Base-by-base conservation (phyloP, 2,888 invertebrate genomes). In the Patella depressa region DNA sequence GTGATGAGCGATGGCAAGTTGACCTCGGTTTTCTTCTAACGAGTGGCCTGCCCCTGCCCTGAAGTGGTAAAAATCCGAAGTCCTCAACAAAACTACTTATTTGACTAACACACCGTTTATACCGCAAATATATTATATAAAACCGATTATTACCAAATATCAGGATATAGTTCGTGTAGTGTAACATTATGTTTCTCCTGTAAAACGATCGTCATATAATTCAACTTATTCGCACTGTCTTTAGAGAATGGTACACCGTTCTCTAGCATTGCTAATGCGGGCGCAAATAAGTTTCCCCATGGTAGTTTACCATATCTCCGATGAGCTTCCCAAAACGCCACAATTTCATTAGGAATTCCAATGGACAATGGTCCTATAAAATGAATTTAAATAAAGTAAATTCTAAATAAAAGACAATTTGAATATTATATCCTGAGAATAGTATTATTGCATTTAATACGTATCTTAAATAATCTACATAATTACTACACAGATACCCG, bases 341-440 rank as follows among this genome's bases (percentile, higher is more conserved):
- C 93, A 17, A 98, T 91, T 91, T 98, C 98, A 11, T 97, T 97
- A 0, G 98, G 98, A n/a, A 98, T 95, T 12, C 95, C 98, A 11
- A 96, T 94, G 0, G 97, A 94, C 84, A 95, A 75, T 0, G 88
- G 89, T 59, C 91, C 92, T 88, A 71, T 12, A 73, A 57, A 57
- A 71, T 17, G 75, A 3, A 59, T 15, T 7, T 45, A 45, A 45
- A 45, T 45, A 45, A 45, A 45, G 45, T 45, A 45, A 45, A 45
- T 45, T 45, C 9, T 45, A 45, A 45, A 7, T 34, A 45, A 29
- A 45, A 45, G 45, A 45, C 45, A 7, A 45, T 45, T 45, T 45
- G 7, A 45, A 45, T 45, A 45, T 45, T 45, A 45, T 45, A 45
- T 45, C 9, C 7, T 45, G 9, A 1, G 45, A 45, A 45, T 45